phyloP scores from a whole-genome alignment of 2,888 invertebrate genomes.

The Mythimna lalbum region DNA sequence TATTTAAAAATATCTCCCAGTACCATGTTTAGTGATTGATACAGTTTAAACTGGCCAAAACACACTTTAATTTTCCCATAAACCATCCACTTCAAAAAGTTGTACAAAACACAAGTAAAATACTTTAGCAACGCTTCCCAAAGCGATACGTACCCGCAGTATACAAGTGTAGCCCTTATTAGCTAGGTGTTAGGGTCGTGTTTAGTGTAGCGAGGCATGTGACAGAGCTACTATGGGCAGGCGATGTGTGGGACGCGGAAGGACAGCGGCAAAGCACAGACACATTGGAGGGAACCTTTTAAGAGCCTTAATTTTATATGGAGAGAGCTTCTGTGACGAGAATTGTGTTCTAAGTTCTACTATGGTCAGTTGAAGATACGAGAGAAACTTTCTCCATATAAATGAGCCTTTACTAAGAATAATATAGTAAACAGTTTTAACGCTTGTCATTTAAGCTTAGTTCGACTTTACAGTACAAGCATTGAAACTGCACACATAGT shows the following conservation, averaged over 20 bases:
- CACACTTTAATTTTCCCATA: conserved; percentile 1
- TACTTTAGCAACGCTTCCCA: conserved; percentile 63
- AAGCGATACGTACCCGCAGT: conserved; percentile 67
- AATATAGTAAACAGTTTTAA: conserved; percentile 5
- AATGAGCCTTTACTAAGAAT: neutral
- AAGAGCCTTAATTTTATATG: neutral
- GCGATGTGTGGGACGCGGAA: conserved; percentile 85
- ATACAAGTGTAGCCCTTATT: conserved; percentile 73
- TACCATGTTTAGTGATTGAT: neutral
- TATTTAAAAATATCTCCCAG: too few species aligned
- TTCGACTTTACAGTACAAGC: neutral
- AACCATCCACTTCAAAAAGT: conserved; percentile 44
- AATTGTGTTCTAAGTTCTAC: neutral
- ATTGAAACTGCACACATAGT: neutral
- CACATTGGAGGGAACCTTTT: conserved; percentile 60
- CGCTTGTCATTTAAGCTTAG: neutral
- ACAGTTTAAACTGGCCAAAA: neutral
- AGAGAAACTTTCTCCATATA: neutral
- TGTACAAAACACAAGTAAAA: conserved; percentile 35
- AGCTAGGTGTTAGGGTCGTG: conserved; percentile 83
- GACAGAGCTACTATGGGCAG: conserved; percentile 86
- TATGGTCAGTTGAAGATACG: neutral
- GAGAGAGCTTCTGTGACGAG: neutral
- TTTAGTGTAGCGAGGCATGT: conserved; percentile 89
- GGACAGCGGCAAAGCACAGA: conserved; percentile 87